Evolutionary conservation across 2,113 vertebrate genomes (phyloP).

Genomic region (Lipophrys pholis): DNA sequence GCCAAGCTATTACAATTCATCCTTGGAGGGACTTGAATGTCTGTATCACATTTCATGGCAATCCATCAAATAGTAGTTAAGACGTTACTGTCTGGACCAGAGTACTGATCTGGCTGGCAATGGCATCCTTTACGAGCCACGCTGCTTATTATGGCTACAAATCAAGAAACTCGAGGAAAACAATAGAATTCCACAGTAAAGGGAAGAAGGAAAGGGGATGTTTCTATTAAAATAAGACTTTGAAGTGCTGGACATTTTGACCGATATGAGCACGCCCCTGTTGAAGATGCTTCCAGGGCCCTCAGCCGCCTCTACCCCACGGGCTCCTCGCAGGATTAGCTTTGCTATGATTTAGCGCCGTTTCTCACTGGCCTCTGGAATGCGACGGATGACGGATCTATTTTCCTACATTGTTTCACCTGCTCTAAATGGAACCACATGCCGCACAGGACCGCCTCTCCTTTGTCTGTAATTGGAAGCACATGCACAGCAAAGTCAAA

Average conservation of each 20-base stretch:
- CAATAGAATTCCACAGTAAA: constrained; percentile 21
- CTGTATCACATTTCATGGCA: too few relatives aligned
- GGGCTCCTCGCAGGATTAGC: constrained; percentile 72
- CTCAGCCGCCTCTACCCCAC: constrained; percentile 51
- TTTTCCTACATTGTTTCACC: constrained; percentile 89
- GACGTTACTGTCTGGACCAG: background rate
- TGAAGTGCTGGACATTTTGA: constrained; percentile 51
- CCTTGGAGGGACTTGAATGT: constrained; percentile 1
- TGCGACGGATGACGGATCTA: constrained; percentile 81
- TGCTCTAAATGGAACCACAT: constrained; percentile 85
- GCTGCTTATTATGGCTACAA: background rate
- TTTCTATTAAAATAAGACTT: constrained; percentile 53
- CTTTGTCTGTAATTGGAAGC: constrained; percentile 84
- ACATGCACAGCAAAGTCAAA: constrained; percentile 70
- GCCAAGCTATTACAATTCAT: constrained; percentile 1
- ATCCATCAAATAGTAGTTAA: too few relatives aligned
- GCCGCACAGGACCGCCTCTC: constrained; percentile 69
- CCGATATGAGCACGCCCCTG: constrained; percentile 27
- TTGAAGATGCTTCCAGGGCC: constrained; percentile 42
- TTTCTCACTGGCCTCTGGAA: constrained; percentile 79
- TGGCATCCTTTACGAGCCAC: background rate
- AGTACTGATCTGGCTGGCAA: background rate
- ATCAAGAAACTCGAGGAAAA: constrained; percentile 12
- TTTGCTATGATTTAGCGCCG: constrained; percentile 80
- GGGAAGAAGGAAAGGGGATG: constrained; percentile 10